A percentile compares a stretch with the other conserved stretches of the same genome.
phyloP scores from a whole-genome alignment of 2,113 vertebrate genomes.

The Polyodon spathula region DNA sequence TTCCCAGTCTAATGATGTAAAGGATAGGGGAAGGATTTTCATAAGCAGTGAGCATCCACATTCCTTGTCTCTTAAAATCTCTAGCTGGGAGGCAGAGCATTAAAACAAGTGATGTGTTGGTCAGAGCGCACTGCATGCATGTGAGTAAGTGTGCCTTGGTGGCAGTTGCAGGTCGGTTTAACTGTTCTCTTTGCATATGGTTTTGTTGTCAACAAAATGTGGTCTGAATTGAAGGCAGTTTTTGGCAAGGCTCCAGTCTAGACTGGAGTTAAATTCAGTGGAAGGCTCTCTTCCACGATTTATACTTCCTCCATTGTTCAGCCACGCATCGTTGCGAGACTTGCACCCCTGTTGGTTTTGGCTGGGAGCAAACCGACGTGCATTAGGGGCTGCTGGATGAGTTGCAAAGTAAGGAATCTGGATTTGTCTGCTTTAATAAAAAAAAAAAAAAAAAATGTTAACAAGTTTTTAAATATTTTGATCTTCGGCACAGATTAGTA shows the following conservation, averaged over 20 bases:
- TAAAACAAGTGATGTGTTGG: no score
- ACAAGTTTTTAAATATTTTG: neutral
- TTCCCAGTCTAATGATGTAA: no score
- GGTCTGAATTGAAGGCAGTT: neutral
- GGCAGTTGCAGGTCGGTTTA: neutral
- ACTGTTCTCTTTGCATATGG: neutral
- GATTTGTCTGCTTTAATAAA: slow-evolving; percentile 5
- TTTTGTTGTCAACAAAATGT: slow-evolving; percentile 17
- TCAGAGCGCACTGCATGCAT: no score
- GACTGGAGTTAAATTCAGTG: slow-evolving; percentile 9
- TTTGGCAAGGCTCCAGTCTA: slow-evolving; percentile 16
- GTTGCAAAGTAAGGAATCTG: slow-evolving; percentile 6
- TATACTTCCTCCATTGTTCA: slow-evolving; percentile 21
- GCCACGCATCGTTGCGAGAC: neutral
- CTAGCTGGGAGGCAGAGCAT: no score
- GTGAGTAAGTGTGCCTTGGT: no score
- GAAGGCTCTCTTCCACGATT: slow-evolving; percentile 19
- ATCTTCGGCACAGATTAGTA: slow-evolving; percentile 14
- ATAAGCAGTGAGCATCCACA: no score
- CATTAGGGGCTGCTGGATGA: slow-evolving; percentile 6
- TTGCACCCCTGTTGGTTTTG: slow-evolving; percentile 19
- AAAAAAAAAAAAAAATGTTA: no score
- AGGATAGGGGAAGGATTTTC: no score
- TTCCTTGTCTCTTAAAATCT: no score
- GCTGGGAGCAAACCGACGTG: slow-evolving; percentile 12